These are phyloP conservation scores for Clarias gariepinus DNA, from an alignment of 2,113 vertebrate species.

Conservation along the genomic window DNA sequence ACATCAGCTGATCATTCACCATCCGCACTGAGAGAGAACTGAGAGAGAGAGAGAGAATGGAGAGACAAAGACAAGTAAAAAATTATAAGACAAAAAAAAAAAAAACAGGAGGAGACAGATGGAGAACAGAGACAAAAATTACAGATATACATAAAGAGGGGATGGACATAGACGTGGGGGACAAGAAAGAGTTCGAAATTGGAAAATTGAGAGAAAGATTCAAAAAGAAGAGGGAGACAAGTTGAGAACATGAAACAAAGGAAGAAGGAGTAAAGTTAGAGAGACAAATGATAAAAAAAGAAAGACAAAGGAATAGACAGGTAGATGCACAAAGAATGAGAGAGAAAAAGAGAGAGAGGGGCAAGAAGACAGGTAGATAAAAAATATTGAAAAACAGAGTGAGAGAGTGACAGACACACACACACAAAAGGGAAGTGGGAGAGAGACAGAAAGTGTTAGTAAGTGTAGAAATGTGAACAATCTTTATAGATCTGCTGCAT, in stretches of 20 bases:
- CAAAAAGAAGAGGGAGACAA: background rate
- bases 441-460: background rate
- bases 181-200: background rate
- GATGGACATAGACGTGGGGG: background rate
- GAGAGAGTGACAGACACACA: background rate
- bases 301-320: too few relatives aligned
- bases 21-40: slow-evolving; percentile 77
- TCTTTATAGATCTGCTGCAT: background rate
- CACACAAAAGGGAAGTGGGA: background rate
- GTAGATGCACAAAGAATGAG: fast-evolving
- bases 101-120: background rate
- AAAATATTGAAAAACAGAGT: too few relatives aligned
- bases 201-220: background rate
- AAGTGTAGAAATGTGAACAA: background rate
- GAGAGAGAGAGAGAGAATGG: slow-evolving; percentile 25
- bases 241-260: too few relatives aligned
- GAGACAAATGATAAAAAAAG: background rate
- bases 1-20: slow-evolving; percentile 91
- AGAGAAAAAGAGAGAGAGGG: background rate
- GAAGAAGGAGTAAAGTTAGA: background rate
- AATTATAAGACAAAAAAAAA: background rate
- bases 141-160: background rate
- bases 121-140: background rate
- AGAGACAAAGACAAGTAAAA: background rate
- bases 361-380: too few relatives aligned